A percentile compares a stretch with the other conserved stretches of the same genome.
Evolutionary conservation across 2,113 vertebrate species (phyloP).

Genomic region (Psettodes erumei): DNA sequence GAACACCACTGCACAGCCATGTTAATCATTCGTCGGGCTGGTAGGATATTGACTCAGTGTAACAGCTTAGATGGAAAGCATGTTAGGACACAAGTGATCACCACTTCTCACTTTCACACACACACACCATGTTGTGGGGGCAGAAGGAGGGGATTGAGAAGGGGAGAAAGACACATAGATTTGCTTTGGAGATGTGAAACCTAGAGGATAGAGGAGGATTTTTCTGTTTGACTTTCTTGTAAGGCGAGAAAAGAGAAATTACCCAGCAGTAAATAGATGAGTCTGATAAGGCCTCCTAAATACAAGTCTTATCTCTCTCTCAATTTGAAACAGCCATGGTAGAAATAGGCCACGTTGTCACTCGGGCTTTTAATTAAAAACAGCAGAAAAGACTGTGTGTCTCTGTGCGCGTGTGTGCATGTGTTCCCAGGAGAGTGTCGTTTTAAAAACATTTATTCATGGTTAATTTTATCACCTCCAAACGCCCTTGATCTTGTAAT

Average conservation of each 20-base stretch:
- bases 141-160: slow-evolving; percentile 20
- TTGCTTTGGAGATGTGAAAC: slow-evolving; percentile 62
- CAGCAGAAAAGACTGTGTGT: slow-evolving; percentile 17
- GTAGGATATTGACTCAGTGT: slow-evolving; percentile 50
- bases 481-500: slow-evolving; percentile 50
- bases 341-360: slow-evolving; percentile 78
- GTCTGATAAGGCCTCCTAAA: slow-evolving; percentile 77
- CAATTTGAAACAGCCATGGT: slow-evolving; percentile 75
- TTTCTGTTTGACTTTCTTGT: slow-evolving; percentile 61
- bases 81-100: slow-evolving; percentile 52
- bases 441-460: slow-evolving; percentile 65
- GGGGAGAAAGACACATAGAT: slow-evolving; percentile 35
- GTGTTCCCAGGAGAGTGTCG: slow-evolving; percentile 42
- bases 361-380: slow-evolving; percentile 82
- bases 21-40: slow-evolving; percentile 50
- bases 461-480: slow-evolving; percentile 59
- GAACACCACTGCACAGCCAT: slow-evolving; percentile 35
- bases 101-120: slow-evolving; percentile 51
- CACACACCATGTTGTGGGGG: slow-evolving; percentile 31
- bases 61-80: slow-evolving; percentile 57
- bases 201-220: slow-evolving; percentile 51
- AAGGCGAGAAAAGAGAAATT: slow-evolving; percentile 69
- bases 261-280: slow-evolving; percentile 78
- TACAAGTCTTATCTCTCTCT: slow-evolving; percentile 77
- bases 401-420: slow-evolving; percentile 11